Conservation (phyloP, 2,888 invertebrate genomes). For the Athalia rosae region DNA sequence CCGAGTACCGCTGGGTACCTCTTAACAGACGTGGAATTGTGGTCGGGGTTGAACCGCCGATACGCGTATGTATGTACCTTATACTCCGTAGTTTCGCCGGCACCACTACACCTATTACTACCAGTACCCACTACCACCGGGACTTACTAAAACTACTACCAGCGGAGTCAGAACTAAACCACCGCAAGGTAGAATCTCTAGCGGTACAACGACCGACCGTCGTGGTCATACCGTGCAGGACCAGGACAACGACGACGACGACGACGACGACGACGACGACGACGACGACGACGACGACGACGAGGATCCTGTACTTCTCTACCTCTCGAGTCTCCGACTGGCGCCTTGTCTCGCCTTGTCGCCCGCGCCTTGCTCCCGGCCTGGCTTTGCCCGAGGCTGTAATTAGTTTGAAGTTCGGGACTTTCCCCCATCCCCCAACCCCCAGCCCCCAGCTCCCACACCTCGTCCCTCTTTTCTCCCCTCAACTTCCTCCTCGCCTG, state of each 20-base stretch:
- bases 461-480: neutral
- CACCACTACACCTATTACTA: too few species aligned
- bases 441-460: neutral
- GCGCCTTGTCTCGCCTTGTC: conserved; percentile 34
- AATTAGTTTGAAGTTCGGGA: conserved; percentile 44
- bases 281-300: conserved; percentile 6
- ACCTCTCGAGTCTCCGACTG: conserved; percentile 1
- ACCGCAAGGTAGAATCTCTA: conserved; percentile 25
- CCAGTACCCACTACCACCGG: neutral
- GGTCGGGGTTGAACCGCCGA: neutral
- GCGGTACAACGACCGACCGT: conserved; percentile 41
- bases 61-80: too few species aligned
- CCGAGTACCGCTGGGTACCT: conserved; percentile 24
- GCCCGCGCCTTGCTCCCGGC: conserved; percentile 36
- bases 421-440: neutral
- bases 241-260: neutral
- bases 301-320: conserved; percentile 7
- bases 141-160: conserved; percentile 4
- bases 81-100: too few species aligned
- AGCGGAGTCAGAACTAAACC: conserved; percentile 8
- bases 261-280: neutral
- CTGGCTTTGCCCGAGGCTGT: conserved; percentile 42
- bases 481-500: conserved; percentile 11
- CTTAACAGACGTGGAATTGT: conserved; percentile 17
- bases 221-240: conserved; percentile 32